Evolutionary conservation across 2,888 invertebrate species (phyloP), one percentile per base, ranked within the genome.

Genomic region (Melipona bicolor): DNA sequence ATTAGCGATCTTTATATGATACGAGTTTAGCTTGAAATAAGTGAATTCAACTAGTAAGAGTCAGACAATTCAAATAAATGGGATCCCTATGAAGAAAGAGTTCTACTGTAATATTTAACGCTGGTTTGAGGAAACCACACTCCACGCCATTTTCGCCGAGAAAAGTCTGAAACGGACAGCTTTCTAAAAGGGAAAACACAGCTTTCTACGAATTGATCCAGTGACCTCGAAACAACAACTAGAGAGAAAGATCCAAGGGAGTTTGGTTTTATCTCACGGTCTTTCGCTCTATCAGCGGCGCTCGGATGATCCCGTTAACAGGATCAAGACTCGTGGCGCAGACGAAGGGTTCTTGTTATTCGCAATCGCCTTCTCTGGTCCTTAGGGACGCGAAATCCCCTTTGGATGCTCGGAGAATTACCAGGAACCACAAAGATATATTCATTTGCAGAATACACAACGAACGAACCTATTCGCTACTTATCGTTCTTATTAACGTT

Each of bases 301-400:
- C 68, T 69, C 79, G 90, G 90, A 91, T 94, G 92, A 94, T 94
- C 93, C 92, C 79, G 92, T 93, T 94, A 94, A 93, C 93, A 91
- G 93, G 93, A 94, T 94, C 92, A 93, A 88, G 91, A 88, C 89
- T 91, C 88, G 90, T 85, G 88, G 86, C 87, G 85, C 85, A 84
- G 87, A 75, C 87, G 87, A 91, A 92, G 93, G 92, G 93, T 91
- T 91, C 92, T 91, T 91, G 89, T 92, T 93, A 93, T 93, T 92
- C 90, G 90, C 88, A 88, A 91, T 90, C 87, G 88, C 86, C 89
- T 88, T 88, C 88, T 75, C 79, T 85, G 88, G 88, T 93, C 94
- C 94, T 92, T 84, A 77, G 94, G 93, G 93, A 94, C 87, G 78
- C 77, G 72, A 85, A 86, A 84, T 86, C 84, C 90, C 86, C 19